Evolutionary conservation across 2,888 invertebrate species (phyloP).

Genomic region (Eristalis pertinax): DNA sequence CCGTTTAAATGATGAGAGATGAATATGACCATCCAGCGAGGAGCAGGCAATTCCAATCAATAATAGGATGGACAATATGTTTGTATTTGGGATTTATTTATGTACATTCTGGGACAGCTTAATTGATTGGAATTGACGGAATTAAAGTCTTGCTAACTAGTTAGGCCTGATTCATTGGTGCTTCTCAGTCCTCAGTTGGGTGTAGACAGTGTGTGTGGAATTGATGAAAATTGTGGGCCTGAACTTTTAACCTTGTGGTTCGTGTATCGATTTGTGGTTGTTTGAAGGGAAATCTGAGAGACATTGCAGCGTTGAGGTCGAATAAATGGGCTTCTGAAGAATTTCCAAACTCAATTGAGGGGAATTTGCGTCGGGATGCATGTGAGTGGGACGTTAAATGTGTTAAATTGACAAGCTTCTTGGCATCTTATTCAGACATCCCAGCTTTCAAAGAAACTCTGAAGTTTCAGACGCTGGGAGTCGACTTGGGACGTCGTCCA

Average conservation of each 20-base stretch:
- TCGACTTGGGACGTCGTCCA: too few species aligned
- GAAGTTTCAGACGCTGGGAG: too few species aligned
- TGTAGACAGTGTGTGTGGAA: not conserved
- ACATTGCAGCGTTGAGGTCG: not conserved
- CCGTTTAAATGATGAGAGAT: not conserved
- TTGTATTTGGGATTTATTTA: conserved; percentile 59
- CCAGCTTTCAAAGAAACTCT: too few species aligned
- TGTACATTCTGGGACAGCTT: conserved; percentile 57
- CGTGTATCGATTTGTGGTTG: not conserved
- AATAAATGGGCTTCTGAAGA: not conserved
- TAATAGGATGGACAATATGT: conserved; percentile 40
- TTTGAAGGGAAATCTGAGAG: not conserved
- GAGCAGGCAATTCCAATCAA: conserved; percentile 65
- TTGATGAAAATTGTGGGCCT: not conserved
- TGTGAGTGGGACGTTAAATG: too few species aligned
- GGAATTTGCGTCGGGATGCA: too few species aligned
- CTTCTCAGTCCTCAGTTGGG: not conserved
- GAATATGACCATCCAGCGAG: conserved; percentile 36
- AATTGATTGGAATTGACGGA: conserved; percentile 70
- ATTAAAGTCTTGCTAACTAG: conserved; percentile 67
- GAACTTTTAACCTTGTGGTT: not conserved
- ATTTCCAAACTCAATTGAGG: too few species aligned
- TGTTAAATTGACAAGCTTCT: too few species aligned
- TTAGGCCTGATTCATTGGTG: conserved; percentile 50
- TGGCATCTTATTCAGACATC: too few species aligned